Conservation (phyloP, 2,888 invertebrate genomes). For the Microdon myrmicae region DNA sequence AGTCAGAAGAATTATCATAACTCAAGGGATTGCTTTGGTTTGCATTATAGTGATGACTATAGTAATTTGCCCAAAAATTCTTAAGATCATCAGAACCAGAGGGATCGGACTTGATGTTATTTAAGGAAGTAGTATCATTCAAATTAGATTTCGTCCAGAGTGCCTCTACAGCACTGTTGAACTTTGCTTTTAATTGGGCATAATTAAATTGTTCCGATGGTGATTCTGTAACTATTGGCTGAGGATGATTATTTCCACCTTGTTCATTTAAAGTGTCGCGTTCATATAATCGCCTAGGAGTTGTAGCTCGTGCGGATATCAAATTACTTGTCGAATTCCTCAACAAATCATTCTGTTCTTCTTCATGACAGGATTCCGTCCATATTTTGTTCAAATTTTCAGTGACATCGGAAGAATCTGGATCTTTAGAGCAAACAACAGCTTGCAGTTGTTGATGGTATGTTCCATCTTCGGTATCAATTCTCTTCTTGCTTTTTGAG, state of each 20-base stretch:
- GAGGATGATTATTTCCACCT: conserved; percentile 14
- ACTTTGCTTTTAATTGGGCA: conserved; percentile 69
- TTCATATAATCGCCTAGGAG: conserved; percentile 55
- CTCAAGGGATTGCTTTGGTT: conserved; percentile 45
- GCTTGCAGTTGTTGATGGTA: no score
- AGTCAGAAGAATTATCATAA: conserved; percentile 17
- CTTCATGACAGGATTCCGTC: no score
- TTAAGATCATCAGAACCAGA: conserved; percentile 53
- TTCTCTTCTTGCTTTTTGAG: no score
- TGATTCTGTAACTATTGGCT: conserved; percentile 6
- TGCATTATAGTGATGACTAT: conserved; percentile 58
- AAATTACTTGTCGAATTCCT: no score
- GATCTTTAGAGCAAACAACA: no score
- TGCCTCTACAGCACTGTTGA: conserved; percentile 75
- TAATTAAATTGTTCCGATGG: conserved; percentile 56
- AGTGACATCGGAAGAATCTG: no score
- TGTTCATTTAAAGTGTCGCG: conserved; percentile 49
- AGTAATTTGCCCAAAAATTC: conserved; percentile 60
- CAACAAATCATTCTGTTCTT: no score
- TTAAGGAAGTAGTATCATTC: conserved; percentile 59
- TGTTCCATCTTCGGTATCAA: no score
- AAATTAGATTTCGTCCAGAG: conserved; percentile 71
- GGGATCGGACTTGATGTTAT: conserved; percentile 21
- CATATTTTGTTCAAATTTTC: no score
- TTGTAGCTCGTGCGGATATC: no score